Evolutionary conservation across 2,888 invertebrate species (phyloP), one percentile per base, ranked within the genome.

Genomic region (Tethea ocularis): DNA sequence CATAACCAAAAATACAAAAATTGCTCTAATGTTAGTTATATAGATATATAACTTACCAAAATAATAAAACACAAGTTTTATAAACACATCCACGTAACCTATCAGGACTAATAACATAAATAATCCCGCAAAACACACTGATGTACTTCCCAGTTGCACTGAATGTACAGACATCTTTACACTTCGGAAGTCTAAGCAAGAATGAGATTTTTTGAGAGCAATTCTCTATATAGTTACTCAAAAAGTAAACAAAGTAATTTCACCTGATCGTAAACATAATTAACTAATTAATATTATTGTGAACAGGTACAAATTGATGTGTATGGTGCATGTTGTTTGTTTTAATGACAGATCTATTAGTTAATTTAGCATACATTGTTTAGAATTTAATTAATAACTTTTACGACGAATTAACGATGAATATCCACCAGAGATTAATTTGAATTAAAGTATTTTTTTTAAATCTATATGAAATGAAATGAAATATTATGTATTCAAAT

Each of bases 41-140:
- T 5, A 55, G n/a, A n/a, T 6, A 29, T n/a, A 41, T 38, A 71
- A 29, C 86, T 80, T 67, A 90, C 89, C 83, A 66, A 75, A 80
- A 61, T 76, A 84, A 70, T 84, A 85, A 67, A 85, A 76, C 57
- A 84, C 56, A 15, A 89, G 56, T 67, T 85, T 85, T 57, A 87
- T 61, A 63, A 83, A 79, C 66, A 85, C 66, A 63, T 74, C 73
- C 15, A 81, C 63, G 57, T 84, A 84, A 33, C 82, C 80, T 72
- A 85, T 73, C 23, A 82, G 59, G 36, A 78, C 53, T n/a, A 85
- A 66, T 4, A 77, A 59, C 13, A 80, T 41, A 10, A 78, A 68
- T 15, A 80, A 29, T 22, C 67, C 67, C 4, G 77, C 56, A 26
- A 76, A 29, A 33, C 72, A 73, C 24, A 74, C 62, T 22, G 75